Conservation (phyloP, 2,888 invertebrate genomes). For the Oxytorus armatus region DNA sequence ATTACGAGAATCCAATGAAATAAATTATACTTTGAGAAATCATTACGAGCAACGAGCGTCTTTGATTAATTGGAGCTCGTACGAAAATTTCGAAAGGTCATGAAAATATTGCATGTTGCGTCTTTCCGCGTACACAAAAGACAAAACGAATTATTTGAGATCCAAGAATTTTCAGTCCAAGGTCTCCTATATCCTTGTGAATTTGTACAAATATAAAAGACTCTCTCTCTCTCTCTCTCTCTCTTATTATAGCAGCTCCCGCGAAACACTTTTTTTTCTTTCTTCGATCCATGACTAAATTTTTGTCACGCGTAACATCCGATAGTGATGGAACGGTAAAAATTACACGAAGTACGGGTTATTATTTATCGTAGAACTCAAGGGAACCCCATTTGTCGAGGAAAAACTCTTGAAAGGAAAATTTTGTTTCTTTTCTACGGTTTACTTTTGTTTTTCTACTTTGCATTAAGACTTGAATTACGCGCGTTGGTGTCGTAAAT, state of each 20-base stretch:
- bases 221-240: too few species aligned
- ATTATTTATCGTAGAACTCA: conserved; percentile 31
- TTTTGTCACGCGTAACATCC: conserved; percentile 15
- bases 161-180: conserved; percentile 62
- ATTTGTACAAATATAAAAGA: conserved; percentile 24
- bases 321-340: conserved; percentile 26
- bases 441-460: conserved; percentile 31
- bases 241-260: too few species aligned
- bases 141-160: not conserved
- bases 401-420: not conserved
- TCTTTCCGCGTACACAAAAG: conserved; percentile 11
- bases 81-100: conserved; percentile 11
- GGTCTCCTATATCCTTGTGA: conserved; percentile 59
- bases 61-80: conserved; percentile 15
- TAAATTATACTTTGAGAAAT: conserved; percentile 24
- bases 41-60: conserved; percentile 8
- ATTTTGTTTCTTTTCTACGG: conserved; percentile 5
- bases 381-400: too few species aligned
- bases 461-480: not conserved
- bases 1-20: conserved; percentile 33
- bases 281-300: too few species aligned
- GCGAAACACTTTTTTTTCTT: conserved; percentile 8
- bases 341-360: conserved; percentile 38
- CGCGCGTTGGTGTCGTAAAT: conserved; percentile 40
- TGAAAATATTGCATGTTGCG: conserved; percentile 10